Evolutionary conservation across 2,888 invertebrate genomes (phyloP), one percentile per base, ranked within the genome.

Genomic region (Lasioglossum calceatum): DNA sequence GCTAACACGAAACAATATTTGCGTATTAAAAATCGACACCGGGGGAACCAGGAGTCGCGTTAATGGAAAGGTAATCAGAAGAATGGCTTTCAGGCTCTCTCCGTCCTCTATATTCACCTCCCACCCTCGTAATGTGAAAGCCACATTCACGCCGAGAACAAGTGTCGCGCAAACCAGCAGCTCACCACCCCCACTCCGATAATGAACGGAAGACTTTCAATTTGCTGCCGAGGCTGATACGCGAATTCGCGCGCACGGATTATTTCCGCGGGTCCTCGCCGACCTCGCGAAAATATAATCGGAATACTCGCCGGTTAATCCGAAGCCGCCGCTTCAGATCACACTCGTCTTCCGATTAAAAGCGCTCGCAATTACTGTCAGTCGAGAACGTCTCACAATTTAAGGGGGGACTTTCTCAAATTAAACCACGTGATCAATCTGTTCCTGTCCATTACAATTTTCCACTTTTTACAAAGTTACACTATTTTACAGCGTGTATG

Each of bases 11-110:
- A 14, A 76, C 71, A 71, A 71, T 84, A 32, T 84, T 50, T 73
- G 47, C 73, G 50, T 73, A 73, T 47, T 73, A 47, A 32, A 79
- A 71, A 72, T 54, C 27, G 8, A 36, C 36, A n/a, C 2, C 39
- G 10, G 58, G 23, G 10, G 23, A 42, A 39, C 0, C 27, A 23
- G 44, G 58, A 61, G 47, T 23, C 23, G n/a, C 67, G 72, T 64
- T 79, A 84, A 84, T 79, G 84, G 84, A 72, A 54, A 75, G 71
- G 84, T 85, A 85, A 85, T 84, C 79, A 84, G 76, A 79, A 79
- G 76, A 84, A 85, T 84, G 85, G 67, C 27, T 76, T 75, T n/a
- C 42, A 64, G 32, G 61, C 71, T 42, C 32, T 64, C 58, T 58
- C 16, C 27, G 39, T 36, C 10, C 36, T 19, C 23, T 19, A 23